Evolutionary conservation across 2,888 invertebrate genomes (phyloP).

Genomic region (Macrosoma leucophasiata): DNA sequence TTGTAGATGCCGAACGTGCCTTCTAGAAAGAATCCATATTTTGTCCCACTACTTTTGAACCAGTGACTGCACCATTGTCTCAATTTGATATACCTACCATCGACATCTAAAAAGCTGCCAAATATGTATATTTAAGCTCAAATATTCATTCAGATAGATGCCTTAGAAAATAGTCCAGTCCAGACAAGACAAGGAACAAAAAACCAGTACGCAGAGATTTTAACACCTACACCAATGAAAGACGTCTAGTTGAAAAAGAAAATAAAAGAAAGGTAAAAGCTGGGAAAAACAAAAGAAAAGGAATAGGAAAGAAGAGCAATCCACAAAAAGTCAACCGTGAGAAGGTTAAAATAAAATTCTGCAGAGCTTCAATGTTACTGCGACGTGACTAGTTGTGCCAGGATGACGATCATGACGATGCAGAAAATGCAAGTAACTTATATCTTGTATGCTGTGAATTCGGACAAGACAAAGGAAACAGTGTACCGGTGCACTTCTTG

Average conservation of each 20-base stretch:
- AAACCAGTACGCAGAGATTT: slow-evolving; percentile 26
- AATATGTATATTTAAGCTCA: too few relatives aligned
- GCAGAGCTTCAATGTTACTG: slow-evolving; percentile 20
- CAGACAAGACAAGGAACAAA: slow-evolving; percentile 22
- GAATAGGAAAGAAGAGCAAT: slow-evolving; percentile 21
- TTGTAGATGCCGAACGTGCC: too few relatives aligned
- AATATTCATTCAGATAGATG: slow-evolving; percentile 23
- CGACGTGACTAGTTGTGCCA: slow-evolving; percentile 15
- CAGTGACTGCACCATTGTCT: too few relatives aligned
- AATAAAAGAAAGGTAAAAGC: slow-evolving; percentile 22
- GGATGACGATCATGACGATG: slow-evolving; percentile 14
- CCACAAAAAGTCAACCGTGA: slow-evolving; percentile 17
- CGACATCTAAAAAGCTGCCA: too few relatives aligned
- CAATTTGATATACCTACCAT: too few relatives aligned
- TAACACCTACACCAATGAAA: slow-evolving; percentile 24
- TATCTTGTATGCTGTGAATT: slow-evolving; percentile 19
- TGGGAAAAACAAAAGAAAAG: slow-evolving; percentile 19
- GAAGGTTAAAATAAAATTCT: slow-evolving; percentile 25
- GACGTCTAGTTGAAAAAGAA: slow-evolving; percentile 23
- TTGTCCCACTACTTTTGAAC: too few relatives aligned
- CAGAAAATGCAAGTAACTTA: slow-evolving; percentile 10
- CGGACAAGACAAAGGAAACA: slow-evolving; percentile 20
- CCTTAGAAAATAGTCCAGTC: slow-evolving; percentile 14
- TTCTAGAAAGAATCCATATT: too few relatives aligned
- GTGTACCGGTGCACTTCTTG: slow-evolving; percentile 24